phyloP scores from a whole-genome alignment of 1,140 invertebrate genomes.

The Bombus balteatus region DNA sequence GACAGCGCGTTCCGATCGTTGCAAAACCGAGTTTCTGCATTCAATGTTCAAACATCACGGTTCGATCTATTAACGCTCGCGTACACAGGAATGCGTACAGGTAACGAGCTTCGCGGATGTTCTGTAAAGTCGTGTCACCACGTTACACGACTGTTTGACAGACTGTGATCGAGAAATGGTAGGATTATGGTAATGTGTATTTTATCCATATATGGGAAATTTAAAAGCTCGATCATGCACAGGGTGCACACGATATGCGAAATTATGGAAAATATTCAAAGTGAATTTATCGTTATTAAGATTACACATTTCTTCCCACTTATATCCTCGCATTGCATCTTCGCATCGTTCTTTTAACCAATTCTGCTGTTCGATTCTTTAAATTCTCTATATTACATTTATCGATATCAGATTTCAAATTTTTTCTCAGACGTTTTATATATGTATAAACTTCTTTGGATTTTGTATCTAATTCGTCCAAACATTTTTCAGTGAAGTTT shows the following conservation, averaged over 20 bases:
- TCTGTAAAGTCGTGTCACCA: not conserved
- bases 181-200: conserved; percentile 7
- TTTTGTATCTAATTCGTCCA: too few species aligned
- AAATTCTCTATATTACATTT: not conserved
- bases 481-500: too few species aligned
- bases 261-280: too few species aligned
- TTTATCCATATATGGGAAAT: not conserved
- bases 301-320: too few species aligned
- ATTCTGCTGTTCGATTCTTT: too few species aligned
- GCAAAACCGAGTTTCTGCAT: not conserved
- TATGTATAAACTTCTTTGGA: too few species aligned
- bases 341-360: not conserved
- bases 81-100: not conserved
- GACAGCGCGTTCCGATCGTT: conserved; percentile 8
- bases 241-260: too few species aligned
- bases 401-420: not conserved
- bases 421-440: not conserved
- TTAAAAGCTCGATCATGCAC: not conserved
- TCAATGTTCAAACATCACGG: not conserved
- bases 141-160: not conserved
- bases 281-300: too few species aligned
- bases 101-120: not conserved
- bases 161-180: not conserved
- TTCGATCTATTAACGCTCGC: not conserved
- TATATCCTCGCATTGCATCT: too few species aligned